These are phyloP conservation scores for Caenorhabditis uteleia DNA, from an alignment of 2,888 invertebrate genomes.

Conservation along the genomic window DNA sequence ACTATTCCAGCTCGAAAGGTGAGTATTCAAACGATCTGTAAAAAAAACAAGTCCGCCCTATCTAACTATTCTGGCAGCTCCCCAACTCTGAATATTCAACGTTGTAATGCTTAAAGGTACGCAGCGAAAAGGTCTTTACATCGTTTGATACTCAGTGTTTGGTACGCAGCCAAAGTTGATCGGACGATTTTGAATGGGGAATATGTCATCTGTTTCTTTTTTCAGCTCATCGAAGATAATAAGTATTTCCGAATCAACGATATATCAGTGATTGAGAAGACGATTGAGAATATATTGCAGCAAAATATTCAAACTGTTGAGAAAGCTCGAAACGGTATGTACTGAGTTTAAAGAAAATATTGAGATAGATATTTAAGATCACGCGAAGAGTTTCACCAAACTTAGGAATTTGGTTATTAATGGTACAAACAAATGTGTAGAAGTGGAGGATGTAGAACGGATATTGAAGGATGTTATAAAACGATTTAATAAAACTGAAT, in stretches of 20 bases:
- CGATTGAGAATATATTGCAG: constrained; percentile 8
- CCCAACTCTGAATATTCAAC: no score
- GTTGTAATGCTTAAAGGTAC: no score
- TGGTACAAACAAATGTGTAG: constrained; percentile 46
- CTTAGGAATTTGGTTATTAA: constrained; percentile 52
- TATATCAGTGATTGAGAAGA: constrained; percentile 15
- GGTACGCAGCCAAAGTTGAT: no score
- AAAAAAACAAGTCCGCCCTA: no score
- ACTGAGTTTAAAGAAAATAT: not conserved
- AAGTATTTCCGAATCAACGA: constrained; percentile 42
- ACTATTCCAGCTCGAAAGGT: constrained; percentile 7
- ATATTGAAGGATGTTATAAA: not conserved
- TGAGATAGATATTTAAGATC: constrained; percentile 9
- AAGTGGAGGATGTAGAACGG: constrained; percentile 47
- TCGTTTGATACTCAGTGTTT: no score
- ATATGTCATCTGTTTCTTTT: constrained; percentile 10
- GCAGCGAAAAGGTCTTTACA: no score
- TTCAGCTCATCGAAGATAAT: constrained; percentile 31
- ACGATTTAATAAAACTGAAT: no score
- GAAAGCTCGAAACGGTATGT: constrained; percentile 13
- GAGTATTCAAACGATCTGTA: no score
- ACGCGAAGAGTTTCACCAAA: constrained; percentile 47
- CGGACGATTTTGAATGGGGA: no score
- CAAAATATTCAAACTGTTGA: constrained; percentile 23
- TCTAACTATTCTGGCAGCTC: no score